phyloP scores from a whole-genome alignment of 2,113 vertebrate genomes.

The Rhinoderma darwinii region DNA sequence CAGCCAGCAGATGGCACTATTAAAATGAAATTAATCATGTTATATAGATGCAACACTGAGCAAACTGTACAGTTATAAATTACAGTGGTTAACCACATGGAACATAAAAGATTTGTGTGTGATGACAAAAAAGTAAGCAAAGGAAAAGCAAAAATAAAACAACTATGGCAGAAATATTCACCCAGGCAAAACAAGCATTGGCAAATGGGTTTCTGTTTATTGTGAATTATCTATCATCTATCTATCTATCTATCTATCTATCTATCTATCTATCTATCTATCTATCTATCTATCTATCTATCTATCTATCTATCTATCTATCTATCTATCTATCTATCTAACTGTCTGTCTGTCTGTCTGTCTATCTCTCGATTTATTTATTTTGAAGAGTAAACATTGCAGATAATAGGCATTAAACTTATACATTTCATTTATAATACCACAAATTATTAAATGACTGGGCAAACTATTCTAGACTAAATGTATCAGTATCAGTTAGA shows the following conservation, averaged over 20 bases:
- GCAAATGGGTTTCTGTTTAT: background rate
- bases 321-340: no score
- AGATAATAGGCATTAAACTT: no score
- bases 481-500: no score
- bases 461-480: no score
- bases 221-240: background rate
- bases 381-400: no score
- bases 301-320: background rate
- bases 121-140: background rate
- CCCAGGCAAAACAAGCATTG: background rate
- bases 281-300: background rate
- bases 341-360: no score
- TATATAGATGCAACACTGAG: background rate
- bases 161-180: background rate
- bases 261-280: no score
- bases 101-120: background rate
- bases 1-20: conserved; percentile 28
- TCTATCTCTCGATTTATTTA: no score
- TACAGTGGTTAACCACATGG: conserved; percentile 17
- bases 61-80: background rate
- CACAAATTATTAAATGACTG: no score
- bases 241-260: background rate
- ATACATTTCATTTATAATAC: no score
- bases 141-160: background rate
- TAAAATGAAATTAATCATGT: conserved; percentile 2